Evolutionary conservation across 2,113 vertebrate genomes (phyloP).

Genomic region (Rostratula benghalensis): DNA sequence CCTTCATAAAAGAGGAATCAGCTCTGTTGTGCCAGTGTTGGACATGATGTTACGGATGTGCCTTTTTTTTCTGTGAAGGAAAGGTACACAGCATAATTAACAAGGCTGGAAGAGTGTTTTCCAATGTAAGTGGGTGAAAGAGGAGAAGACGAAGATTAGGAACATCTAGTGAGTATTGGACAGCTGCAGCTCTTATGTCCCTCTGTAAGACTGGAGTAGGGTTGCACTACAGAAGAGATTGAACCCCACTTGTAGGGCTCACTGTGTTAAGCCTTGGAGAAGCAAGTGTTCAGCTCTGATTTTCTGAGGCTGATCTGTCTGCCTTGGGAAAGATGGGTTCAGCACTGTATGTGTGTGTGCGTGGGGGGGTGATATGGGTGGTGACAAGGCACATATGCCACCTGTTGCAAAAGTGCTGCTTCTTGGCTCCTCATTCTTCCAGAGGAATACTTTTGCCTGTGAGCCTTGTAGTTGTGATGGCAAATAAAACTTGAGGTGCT

Average conservation of each 20-base stretch:
- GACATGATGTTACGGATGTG: neutral
- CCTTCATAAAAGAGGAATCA: conserved; percentile 17
- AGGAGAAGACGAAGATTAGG: neutral
- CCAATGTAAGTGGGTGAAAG: neutral
- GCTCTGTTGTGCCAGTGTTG: neutral
- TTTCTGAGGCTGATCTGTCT: neutral
- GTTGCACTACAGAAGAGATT: neutral
- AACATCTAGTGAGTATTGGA: neutral
- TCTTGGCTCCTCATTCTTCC: conserved; percentile 36
- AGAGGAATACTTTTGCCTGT: conserved; percentile 21
- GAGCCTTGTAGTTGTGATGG: conserved; percentile 25
- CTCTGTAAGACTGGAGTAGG: neutral
- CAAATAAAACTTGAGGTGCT: neutral
- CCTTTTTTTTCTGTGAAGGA: neutral
- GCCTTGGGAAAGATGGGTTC: neutral
- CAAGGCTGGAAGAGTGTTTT: neutral
- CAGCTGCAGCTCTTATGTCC: neutral
- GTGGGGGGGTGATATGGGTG: neutral
- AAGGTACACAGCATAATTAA: neutral
- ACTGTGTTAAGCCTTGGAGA: neutral
- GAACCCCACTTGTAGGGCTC: neutral
- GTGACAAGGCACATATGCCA: conserved; percentile 1
- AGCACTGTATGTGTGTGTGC: rapidly evolving
- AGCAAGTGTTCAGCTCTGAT: neutral
- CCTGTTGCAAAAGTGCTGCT: conserved; percentile 26